Evolutionary conservation across 1,140 invertebrate genomes (phyloP), one percentile per base, ranked within the genome.

Genomic region (Nephotettix cincticeps): DNA sequence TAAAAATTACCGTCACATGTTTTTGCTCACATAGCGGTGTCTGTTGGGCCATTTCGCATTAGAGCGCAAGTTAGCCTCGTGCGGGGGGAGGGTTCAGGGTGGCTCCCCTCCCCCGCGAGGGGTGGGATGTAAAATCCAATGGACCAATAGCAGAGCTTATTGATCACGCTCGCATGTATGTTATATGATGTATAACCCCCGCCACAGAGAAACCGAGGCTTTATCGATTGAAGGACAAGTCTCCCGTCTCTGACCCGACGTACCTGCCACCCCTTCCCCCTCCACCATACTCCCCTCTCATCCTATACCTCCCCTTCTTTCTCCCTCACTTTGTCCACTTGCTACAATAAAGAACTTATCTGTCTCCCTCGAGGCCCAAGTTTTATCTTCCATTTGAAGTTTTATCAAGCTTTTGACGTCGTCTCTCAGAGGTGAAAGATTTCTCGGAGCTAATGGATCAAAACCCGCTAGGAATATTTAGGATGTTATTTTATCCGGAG

Each of bases 121-220:
- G 56, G 68, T 47, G 56, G 58, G 69, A 70, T 45, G 45, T 51
- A 40, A 27, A 30, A 68, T 68, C 66, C 66, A 65, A 54, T 66
- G 71, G 71, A 72, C 73, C 73, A 75, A 75, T 75, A 68, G 73
- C 30, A 75, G 69, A 69, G 71, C 73, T 75, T 75, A 75, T 75
- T 72, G 73, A 75, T 75, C 68, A 74, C 54, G 40, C 64, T 30
- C n/a, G 45, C 71, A 75, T 72, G 71, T 72, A 71, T 72, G 71
- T 71, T 75, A 75, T 75, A 75, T 75, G 73, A 72, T 75, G 73
- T 72, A 75, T 72, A 72, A 71, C 71, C 51, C 67, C 71, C 56
- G 54, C 63, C 73, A 61, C 68, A 14, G 63, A 67, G 72, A 68
- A 71, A 73, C 72, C 72, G 71, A 71, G 72, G 72, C 70, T 73